These are phyloP conservation scores for Lordiphosa fenestrarum DNA, from an alignment of 2,888 invertebrate species.

Conservation along the genomic window DNA sequence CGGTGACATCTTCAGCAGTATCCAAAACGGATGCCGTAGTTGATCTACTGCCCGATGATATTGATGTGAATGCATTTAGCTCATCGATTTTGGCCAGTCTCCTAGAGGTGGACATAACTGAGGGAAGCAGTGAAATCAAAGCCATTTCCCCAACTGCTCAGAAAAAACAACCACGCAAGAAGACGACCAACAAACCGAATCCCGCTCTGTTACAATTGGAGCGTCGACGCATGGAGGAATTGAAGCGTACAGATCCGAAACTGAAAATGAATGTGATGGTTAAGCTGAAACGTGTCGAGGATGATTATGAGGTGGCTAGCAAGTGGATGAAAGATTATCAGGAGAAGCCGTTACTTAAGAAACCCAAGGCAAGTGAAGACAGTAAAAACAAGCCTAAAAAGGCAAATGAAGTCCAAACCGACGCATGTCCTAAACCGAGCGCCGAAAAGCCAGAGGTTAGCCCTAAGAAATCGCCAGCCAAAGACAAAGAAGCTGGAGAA, in stretches of 20 bases:
- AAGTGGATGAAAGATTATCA: constrained; percentile 48
- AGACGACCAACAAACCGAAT: constrained; percentile 78
- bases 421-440: too few relatives aligned
- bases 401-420: too few relatives aligned
- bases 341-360: neutral
- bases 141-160: constrained; percentile 15
- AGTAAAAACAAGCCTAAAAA: too few relatives aligned
- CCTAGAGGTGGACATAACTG: constrained; percentile 77
- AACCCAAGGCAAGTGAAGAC: too few relatives aligned
- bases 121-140: constrained; percentile 35
- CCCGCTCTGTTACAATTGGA: constrained; percentile 77
- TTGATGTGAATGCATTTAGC: constrained; percentile 59
- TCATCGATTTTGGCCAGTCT: constrained; percentile 76
- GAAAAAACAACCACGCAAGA: constrained; percentile 79
- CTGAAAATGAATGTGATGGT: constrained; percentile 75
- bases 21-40: neutral
- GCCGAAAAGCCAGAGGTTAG: too few relatives aligned
- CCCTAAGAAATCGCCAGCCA: too few relatives aligned
- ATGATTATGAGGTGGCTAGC: constrained; percentile 69
- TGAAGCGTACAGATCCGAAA: constrained; percentile 76
- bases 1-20: constrained; percentile 34
- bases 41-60: constrained; percentile 24
- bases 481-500: too few relatives aligned
- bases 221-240: constrained; percentile 74
- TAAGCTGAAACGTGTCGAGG: constrained; percentile 70